These are phyloP conservation scores for Pedicia rivosa DNA, from an alignment of 2,888 invertebrate genomes.

Conservation along the genomic window DNA sequence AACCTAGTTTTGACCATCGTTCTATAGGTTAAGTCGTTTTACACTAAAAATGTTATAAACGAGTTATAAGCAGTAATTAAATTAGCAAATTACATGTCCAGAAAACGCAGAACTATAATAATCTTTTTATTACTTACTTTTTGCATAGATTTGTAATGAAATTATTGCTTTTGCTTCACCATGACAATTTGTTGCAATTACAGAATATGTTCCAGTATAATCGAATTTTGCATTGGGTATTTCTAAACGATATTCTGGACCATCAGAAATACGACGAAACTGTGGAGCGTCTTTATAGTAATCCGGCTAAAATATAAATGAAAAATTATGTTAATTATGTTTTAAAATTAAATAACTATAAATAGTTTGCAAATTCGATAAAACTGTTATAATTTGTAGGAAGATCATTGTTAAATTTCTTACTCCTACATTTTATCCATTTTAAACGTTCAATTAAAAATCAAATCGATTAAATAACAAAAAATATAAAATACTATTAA, in stretches of 20 bases:
- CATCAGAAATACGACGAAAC: constrained; percentile 55
- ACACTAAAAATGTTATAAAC: no score
- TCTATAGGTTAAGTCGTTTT: no score
- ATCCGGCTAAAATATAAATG: constrained; percentile 52
- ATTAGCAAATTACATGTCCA: no score
- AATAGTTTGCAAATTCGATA: no score
- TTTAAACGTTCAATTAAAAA: no score
- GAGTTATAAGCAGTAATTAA: no score
- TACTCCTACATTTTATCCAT: no score
- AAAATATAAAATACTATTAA: not conserved
- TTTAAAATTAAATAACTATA: no score
- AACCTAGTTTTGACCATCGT: no score
- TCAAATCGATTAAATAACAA: not conserved
- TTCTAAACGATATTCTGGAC: constrained; percentile 67
- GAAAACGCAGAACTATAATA: no score
- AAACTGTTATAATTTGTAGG: no score
- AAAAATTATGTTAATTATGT: no score
- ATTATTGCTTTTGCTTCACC: constrained; percentile 76
- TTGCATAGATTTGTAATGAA: constrained; percentile 70
- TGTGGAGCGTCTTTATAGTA: constrained; percentile 76
- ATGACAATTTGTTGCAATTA: constrained; percentile 65
- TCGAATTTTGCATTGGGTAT: constrained; percentile 75
- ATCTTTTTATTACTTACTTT: constrained; percentile 47
- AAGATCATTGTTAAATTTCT: constrained; percentile 2
- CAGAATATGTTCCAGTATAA: constrained; percentile 75